Conservation (phyloP, 2,113 vertebrate genomes). For the Emydura subglobosa region DNA sequence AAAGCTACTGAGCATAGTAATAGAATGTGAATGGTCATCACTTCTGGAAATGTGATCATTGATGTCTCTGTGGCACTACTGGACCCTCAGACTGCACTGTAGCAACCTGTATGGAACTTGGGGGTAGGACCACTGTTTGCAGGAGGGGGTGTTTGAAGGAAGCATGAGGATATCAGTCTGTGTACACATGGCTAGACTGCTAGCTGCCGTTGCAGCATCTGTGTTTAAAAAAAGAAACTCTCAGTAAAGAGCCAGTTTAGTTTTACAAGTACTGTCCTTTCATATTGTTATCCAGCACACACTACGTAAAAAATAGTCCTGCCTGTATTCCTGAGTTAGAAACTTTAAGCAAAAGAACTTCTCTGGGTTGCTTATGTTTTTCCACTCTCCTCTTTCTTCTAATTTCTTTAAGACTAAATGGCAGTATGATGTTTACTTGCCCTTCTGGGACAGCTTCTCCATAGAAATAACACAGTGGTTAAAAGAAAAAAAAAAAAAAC, state of each 20-base stretch:
- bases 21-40: background rate
- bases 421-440: background rate
- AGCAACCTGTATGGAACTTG: background rate
- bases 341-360: background rate
- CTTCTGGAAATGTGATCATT: background rate
- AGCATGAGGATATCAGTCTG: background rate
- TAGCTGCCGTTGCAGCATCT: background rate
- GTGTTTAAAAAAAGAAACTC: background rate
- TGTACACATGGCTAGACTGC: background rate
- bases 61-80: accelerated
- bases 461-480: background rate
- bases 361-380: background rate
- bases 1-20: background rate
- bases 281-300: background rate
- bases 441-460: conserved; percentile 6
- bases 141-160: background rate
- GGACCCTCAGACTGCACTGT: background rate
- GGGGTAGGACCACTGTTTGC: background rate
- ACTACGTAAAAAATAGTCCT: background rate
- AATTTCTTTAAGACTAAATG: conserved; percentile 1
- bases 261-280: background rate
- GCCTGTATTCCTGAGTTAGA: background rate
- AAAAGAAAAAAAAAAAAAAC: background rate
- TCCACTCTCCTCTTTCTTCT: background rate
- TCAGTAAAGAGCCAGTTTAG: background rate